Evolutionary conservation across 23 tunicate genomes (phyloP), one percentile per base, ranked within the genome.

Genomic region (Diplosoma virens): DNA sequence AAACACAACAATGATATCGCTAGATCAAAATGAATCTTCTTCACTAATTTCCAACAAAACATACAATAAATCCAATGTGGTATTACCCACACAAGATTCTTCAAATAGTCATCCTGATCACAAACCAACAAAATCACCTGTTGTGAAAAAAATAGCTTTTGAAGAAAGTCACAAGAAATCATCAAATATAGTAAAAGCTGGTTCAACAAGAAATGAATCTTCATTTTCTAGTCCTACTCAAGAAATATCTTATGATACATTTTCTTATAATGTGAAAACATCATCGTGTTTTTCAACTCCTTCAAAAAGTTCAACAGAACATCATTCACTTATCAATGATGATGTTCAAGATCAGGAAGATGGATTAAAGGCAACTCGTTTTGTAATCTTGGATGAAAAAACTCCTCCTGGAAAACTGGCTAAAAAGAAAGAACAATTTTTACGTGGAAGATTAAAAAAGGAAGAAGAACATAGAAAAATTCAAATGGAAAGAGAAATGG

Each of bases 361-460:
- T 61, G 21, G 30, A 4, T 27, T 5, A 29, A 26, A 50, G 45
- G 79, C 70, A 1, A 36, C 76, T 17, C 87, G 95, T 0, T 87
- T 81, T 69, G 78, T 58, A 25, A 66, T 87, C 16, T 32, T 87
- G 7, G 87, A 87, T 66, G 86, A 87, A 52, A 76, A 79, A 41
- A 81, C 81, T 41, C 95, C 95, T n/a, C 80, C 85, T 26, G 76
- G 66, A 9, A 50, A 47, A 25, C 59, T 87, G 25, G 95, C 95
- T n/a, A 81, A 81, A 58, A 87, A 87, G 69, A 87, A 87, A 31
- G 95, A 87, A 50, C 80, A 80, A 67, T 87, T 84, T 37, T 83
- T 84, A 3, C 76, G 71, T 1, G 64, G 81, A 30, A 70, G 86
- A 61, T 31, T 89, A 30, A 83, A 83, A 71, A 89, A 89, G 52